Percentiles rank a stretch among this genome's conserved stretches.
These are phyloP conservation scores for Axea sp. DNA, from an alignment of 2,888 invertebrate genomes.

Conservation along the genomic window DNA sequence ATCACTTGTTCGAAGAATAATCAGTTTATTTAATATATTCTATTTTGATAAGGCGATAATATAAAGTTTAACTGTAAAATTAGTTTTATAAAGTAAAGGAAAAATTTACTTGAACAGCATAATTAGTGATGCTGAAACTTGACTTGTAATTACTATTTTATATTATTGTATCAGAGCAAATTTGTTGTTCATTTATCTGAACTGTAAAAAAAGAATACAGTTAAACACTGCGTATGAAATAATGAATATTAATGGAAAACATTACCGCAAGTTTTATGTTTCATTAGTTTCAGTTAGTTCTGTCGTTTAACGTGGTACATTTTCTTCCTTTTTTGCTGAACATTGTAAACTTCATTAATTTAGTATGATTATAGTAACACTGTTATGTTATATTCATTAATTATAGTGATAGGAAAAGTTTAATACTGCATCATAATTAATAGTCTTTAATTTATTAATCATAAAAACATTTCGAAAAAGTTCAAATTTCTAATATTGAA, in stretches of 20 bases:
- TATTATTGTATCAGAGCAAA: too few species aligned
- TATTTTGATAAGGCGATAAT: too few species aligned
- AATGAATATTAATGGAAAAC: conserved; percentile 30
- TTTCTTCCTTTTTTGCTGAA: neutral
- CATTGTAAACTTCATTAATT: conserved; percentile 36
- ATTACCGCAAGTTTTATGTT: conserved; percentile 28
- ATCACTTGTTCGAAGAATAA: too few species aligned
- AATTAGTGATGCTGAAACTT: too few species aligned
- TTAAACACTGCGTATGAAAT: too few species aligned
- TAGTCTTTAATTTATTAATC: conserved; percentile 9
- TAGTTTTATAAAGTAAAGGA: too few species aligned
- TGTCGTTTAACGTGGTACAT: neutral
- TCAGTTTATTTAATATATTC: too few species aligned
- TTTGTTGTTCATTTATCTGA: too few species aligned
- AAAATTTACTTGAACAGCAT: too few species aligned
- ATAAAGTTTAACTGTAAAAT: too few species aligned
- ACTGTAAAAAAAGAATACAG: conserved; percentile 1
- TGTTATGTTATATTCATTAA: conserved; percentile 21
- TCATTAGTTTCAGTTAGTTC: conserved; percentile 38
- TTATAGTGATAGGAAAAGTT: conserved; percentile 24
- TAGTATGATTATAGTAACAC: conserved; percentile 23
- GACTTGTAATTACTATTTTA: too few species aligned
- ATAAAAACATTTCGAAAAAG: conserved; percentile 13
- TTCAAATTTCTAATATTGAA: neutral
- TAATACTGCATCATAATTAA: conserved; percentile 12